Conservation (phyloP, 92 coral and sea anemone genomes). For the Porites lobata region DNA sequence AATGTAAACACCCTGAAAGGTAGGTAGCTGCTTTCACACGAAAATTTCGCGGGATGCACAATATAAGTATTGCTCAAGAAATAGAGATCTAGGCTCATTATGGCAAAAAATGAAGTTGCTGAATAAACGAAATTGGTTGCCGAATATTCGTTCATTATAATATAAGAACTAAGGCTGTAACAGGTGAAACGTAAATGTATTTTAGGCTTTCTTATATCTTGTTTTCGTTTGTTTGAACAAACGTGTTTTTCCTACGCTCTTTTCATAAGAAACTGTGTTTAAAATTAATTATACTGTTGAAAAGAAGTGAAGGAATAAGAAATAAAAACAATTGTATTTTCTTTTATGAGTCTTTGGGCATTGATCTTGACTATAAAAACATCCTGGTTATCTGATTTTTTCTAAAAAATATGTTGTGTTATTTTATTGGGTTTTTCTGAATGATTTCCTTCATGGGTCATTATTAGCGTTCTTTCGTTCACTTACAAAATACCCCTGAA, state of each 20-base stretch:
- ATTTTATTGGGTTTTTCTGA: too few species aligned
- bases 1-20: not conserved
- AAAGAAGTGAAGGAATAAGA: not conserved
- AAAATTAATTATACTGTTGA: not conserved
- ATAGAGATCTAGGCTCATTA: not conserved
- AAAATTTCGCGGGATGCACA: not conserved
- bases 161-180: not conserved
- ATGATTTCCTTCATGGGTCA: too few species aligned
- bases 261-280: not conserved
- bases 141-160: not conserved
- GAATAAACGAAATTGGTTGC: not conserved
- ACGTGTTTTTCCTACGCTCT: not conserved
- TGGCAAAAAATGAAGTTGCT: constrained; percentile 11
- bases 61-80: not conserved
- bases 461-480: too few species aligned
- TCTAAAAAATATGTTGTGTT: too few species aligned
- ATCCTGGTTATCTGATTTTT: too few species aligned
- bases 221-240: not conserved
- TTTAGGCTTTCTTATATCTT: constrained; percentile 19
- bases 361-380: too few species aligned
- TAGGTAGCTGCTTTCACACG: not conserved
- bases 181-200: constrained; percentile 22
- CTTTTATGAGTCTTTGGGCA: too few species aligned
- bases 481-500: not conserved
- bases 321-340: too few species aligned